These are phyloP conservation scores for Dinocampus coccinellae DNA, from an alignment of 2,888 invertebrate genomes.

Conservation along the genomic window DNA sequence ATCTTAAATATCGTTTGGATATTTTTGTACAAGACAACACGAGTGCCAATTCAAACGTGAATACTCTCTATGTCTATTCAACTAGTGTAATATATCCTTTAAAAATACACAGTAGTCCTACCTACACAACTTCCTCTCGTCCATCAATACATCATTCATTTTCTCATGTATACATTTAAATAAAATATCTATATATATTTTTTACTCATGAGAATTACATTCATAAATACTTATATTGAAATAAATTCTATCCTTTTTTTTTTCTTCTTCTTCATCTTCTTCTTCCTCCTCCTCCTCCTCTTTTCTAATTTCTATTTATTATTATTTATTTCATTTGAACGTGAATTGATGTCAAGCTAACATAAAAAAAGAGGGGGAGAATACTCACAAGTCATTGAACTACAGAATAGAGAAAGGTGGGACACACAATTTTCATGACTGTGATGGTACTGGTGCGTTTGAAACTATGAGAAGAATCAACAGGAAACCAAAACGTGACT, in stretches of 20 bases:
- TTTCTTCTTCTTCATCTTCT: not conserved
- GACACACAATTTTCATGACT: slow-evolving; percentile 23
- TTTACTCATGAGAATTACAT: slow-evolving; percentile 2
- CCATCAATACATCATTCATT: not conserved
- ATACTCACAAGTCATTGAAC: slow-evolving; percentile 8
- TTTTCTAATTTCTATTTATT: not conserved
- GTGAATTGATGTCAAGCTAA: not conserved
- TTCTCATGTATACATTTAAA: not conserved
- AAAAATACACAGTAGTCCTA: not conserved
- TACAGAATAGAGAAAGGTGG: slow-evolving; percentile 3
- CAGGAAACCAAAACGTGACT: slow-evolving; percentile 26
- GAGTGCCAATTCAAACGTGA: not conserved
- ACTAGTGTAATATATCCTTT: not conserved
- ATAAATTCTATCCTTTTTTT: no score
- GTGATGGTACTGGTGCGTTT: not conserved
- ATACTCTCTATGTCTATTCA: not conserved
- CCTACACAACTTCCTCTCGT: not conserved
- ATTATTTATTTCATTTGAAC: not conserved
- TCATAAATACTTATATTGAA: slow-evolving; percentile 10
- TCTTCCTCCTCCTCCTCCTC: no score
- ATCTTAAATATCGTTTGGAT: not conserved
- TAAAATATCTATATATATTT: slow-evolving; percentile 2
- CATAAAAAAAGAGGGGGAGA: no score
- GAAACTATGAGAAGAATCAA: not conserved
- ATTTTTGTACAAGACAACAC: slow-evolving; percentile 1